phyloP scores from a whole-genome alignment of 2,888 invertebrate species.

The Hyposoter didymator region DNA sequence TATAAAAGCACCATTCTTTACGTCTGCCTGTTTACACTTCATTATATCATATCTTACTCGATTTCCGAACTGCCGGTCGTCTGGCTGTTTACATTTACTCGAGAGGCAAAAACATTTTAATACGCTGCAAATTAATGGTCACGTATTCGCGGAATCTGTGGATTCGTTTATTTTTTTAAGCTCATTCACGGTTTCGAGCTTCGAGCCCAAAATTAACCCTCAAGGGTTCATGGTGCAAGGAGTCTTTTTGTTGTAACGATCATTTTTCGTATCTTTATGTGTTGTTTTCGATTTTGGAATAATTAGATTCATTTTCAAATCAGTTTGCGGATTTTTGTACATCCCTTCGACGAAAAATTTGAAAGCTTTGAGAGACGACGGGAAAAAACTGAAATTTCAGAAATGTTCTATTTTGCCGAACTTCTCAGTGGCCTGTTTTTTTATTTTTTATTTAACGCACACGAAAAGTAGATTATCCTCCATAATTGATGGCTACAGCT shows the following conservation, averaged over 20 bases:
- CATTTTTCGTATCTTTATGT: no score
- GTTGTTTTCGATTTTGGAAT: no score
- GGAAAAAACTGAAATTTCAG: no score
- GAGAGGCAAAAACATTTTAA: background rate
- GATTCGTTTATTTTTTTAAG: background rate
- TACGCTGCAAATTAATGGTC: background rate
- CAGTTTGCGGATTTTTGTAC: no score
- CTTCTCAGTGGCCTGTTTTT: background rate
- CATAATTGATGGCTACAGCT: background rate
- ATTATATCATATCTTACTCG: conserved; percentile 70
- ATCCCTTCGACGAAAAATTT: no score
- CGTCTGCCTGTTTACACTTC: conserved; percentile 77
- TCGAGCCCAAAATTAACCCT: no score
- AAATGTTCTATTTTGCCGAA: background rate
- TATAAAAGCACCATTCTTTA: conserved; percentile 74
- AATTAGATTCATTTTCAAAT: no score
- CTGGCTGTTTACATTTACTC: background rate
- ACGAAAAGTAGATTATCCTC: background rate
- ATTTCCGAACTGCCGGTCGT: background rate
- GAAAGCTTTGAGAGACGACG: no score
- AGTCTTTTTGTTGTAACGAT: no score
- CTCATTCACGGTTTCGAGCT: no score
- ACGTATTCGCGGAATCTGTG: background rate
- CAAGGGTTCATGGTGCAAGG: no score
- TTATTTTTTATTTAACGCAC: background rate